Evolutionary conservation across 1,140 invertebrate species (phyloP), one percentile per base, ranked within the genome.

Genomic region (Leptoteleia sp.): DNA sequence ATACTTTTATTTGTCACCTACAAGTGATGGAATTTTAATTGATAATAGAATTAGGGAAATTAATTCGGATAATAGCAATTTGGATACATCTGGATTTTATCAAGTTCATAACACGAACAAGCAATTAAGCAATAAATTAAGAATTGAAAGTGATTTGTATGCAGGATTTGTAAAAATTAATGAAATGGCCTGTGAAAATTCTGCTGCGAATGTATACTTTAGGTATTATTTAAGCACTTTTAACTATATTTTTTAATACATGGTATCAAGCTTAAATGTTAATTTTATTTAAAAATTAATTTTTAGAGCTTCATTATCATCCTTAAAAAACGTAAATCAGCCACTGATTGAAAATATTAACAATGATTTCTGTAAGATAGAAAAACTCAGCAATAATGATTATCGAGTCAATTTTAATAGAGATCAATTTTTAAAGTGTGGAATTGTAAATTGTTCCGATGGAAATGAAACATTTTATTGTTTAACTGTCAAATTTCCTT

Each of bases 401-500:
- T 87, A 84, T 43, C 76, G 27, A 17, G 72, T 87, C 33, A 76
- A 82, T 75, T 82, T 86, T 12, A 79, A 61, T 40, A 79, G 70
- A 3, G 76, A 83, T 1, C 70, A 82, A 16, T 85, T 87, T 68
- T 82, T 80, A 65, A 72, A 75, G 38, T 87, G 86, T 57, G 86
- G 86, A 9, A 76, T 87, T 3, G 57, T 81, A 0, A 80, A 86
- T 38, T 87, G 86, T 75, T 87, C 86, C 0, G 77, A 65, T 17
- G 80, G 84, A 9, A 43, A 38, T 0, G 80, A 65, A n/a, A 80
- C 40, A 35, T 82, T 79, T 67, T 86, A 82, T 47, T 94, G 93
- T 76, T 81, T 94, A 9, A 89, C 89, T 1, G 19, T 94, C 0
- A 86, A 93, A 31, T 92, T 94, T 79, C 92, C 93, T 5, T 85